These are phyloP conservation scores for Erythrocercus mccallii DNA, from an alignment of 2,113 vertebrate species.

Conservation along the genomic window DNA sequence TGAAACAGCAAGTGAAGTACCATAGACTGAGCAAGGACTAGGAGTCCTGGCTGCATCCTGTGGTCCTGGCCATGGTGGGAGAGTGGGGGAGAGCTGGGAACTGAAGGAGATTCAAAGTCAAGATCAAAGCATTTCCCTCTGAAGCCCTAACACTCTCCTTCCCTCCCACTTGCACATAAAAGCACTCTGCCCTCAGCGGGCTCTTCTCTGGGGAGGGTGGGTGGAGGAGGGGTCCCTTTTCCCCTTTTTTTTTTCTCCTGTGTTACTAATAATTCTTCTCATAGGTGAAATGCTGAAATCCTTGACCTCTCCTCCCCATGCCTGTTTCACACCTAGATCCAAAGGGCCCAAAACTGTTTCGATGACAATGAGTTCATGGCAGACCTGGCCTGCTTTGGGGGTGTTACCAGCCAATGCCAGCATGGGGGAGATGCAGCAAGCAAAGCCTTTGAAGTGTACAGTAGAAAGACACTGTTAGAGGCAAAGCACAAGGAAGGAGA, in stretches of 20 bases:
- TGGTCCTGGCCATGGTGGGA: background rate
- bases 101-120: slow-evolving; percentile 67
- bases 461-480: slow-evolving; percentile 38
- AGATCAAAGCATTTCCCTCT: slow-evolving; percentile 70
- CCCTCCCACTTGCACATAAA: slow-evolving; percentile 68
- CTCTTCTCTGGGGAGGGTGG: background rate
- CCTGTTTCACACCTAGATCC: background rate
- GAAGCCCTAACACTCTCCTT: slow-evolving; percentile 60
- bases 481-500: background rate
- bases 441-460: slow-evolving; percentile 57
- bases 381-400: background rate
- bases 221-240: slow-evolving; percentile 7
- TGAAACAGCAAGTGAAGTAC: background rate
- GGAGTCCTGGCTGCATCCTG: background rate
- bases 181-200: slow-evolving; percentile 55
- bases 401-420: background rate
- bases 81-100: slow-evolving; percentile 13
- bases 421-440: background rate
- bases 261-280: slow-evolving; percentile 48
- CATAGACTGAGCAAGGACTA: background rate
- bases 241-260: background rate
- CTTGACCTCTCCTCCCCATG: background rate
- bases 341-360: background rate
- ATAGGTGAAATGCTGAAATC: slow-evolving; percentile 27
- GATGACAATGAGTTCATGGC: background rate